Conservation (phyloP, 2,113 vertebrate genomes). For the Panurus biarmicus region DNA sequence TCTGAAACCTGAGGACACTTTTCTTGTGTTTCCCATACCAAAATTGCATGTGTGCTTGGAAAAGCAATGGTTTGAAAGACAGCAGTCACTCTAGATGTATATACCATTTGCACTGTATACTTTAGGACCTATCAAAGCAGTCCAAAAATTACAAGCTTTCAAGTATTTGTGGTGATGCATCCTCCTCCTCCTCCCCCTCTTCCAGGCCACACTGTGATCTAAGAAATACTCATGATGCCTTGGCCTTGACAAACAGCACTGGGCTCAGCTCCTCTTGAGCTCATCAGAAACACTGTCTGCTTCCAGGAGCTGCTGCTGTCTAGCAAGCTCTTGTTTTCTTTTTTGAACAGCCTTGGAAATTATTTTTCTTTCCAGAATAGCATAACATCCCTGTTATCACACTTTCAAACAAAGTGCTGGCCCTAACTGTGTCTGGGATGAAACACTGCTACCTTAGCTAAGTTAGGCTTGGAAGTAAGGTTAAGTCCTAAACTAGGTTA, state of each 20-base stretch:
- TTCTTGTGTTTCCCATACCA: not conserved
- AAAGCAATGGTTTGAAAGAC: not conserved
- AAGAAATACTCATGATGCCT: not conserved
- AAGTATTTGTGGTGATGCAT: not conserved
- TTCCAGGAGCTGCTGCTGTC: not conserved
- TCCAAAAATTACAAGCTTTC: not conserved
- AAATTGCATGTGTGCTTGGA: not conserved
- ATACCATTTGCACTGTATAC: not conserved
- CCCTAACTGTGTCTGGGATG: not conserved
- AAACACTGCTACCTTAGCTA: not conserved
- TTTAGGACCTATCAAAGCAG: not conserved
- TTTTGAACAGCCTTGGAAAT: not conserved
- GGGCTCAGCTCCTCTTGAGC: not conserved
- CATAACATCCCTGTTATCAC: not conserved
- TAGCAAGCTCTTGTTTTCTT: not conserved
- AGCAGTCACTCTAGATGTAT: not conserved
- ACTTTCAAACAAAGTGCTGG: not conserved
- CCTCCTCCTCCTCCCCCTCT: not conserved
- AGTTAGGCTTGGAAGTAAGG: too few relatives aligned
- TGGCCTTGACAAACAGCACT: not conserved
- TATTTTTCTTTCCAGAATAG: fast-evolving
- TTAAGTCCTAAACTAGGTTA: not conserved
- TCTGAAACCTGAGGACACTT: not conserved
- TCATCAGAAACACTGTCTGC: not conserved
- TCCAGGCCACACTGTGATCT: not conserved